Base-by-base conservation (phyloP, 92 coral and sea anemone species). In the Diadumene lineata region DNA sequence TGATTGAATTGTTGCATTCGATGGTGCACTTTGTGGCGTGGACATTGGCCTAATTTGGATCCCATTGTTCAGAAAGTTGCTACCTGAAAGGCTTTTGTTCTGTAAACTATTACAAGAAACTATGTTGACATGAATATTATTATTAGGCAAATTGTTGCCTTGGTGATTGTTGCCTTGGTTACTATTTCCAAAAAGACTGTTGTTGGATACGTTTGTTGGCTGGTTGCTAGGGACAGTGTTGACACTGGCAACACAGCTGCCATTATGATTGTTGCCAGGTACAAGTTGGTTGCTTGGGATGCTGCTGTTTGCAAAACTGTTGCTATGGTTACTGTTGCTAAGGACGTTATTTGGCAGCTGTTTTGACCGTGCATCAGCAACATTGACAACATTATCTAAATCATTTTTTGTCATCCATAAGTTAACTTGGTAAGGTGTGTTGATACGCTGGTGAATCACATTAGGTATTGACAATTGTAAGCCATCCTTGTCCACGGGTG, bases 381-480 rank as follows among this genome's bases (percentile, higher is more conserved):
- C 43, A 29, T 23, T 30, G 64, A 28, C 18, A 70, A 7, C 22
- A 48, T 53, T 32, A 56, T 11, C 30, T 2, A 56, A 43, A 53
- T 70, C 60, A 28, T 53, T 51, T 27, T 56, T 53, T 70, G 44
- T 70, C 60, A 70, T 70, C 75, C 75, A 70, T 21, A 50, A 57
- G 48, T 70, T 50, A 11, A 53, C 62, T 69, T 26, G 69, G 30
- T 66, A 66, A 34, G 75, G 43, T 1, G 43, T 1, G 75, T 53
- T 68, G 34, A 28, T 19, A 43, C 0, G 74, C 6, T 69, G 74
- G 0, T 70, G 46, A 11, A 50, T 15, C 7, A 58, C 64, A 22
- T 22, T 22, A 7, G 75, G 44, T 70, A 58, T 10, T 7, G 26
- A 31, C 23, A 48, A 7, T 43, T 34, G 66, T 32, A 50, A 29